Evolutionary conservation across 2,113 vertebrate species (phyloP), one percentile per base, ranked within the genome.

Genomic region (Chlamydotis undulata): DNA sequence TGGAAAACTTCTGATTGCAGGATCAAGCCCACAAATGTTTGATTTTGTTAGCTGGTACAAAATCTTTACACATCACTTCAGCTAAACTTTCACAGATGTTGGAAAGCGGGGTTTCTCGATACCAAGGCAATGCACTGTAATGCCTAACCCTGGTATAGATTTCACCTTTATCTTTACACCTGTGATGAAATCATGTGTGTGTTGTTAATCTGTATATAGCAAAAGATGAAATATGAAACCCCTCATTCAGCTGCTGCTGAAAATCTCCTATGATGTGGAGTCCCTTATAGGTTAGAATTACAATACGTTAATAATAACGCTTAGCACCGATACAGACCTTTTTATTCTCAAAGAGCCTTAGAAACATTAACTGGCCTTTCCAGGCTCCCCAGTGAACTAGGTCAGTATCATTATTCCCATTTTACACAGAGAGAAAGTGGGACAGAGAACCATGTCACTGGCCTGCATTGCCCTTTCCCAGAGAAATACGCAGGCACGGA

Each of bases 321-420:
- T 87, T 91, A 94, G 74, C 63, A 74, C 59, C 0, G 0, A 69
- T 63, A 74, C 59, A 87, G 55, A 76, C 15, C 57, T 65, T 91
- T 74, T 91, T 63, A 47, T 85, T 94, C 90, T 94, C 93, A 90
- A 85, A 91, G 75, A 85, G 52, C 41, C 31, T 85, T 83, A 65
- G 81, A 88, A 94, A 94, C 61, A 88, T 83, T 90, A 67, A 29
- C 63, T 80, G 71, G 70, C 77, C 84, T 96, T 88, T 96, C 82
- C 75, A 83, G 57, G 41, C 53, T 96, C 90, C 90, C 74, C 71
- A 55, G 63, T 88, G 94, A 93, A 70, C 70, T 91, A 83, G 93
- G 84, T 91, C 84, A 87, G 55, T 90, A 63, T 91, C 70, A 85
- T 95, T 95, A 94, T 95, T 91, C 67, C 81, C 85, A 21, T 80